Base-by-base conservation (phyloP, 2,113 vertebrate species). In the Tauraco erythrolophus region DNA sequence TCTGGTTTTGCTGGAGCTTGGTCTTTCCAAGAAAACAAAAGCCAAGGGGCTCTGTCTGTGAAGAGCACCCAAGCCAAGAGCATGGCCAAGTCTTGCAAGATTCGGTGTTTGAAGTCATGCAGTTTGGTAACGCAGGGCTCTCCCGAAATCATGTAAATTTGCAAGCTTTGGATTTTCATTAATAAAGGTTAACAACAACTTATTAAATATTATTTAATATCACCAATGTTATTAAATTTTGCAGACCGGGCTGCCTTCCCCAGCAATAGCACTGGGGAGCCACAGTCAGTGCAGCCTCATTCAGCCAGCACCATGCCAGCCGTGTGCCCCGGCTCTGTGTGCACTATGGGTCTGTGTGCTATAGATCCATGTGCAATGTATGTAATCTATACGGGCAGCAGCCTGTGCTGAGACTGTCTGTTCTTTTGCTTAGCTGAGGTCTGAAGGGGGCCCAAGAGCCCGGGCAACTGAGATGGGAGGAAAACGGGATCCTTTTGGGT, bases 341-440 rank as follows among this genome's bases (percentile, higher is more conserved):
- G 7, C 14, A 0, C 46, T 3, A 0, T 1, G 10, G 74, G n/a
- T 46, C 79, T 35, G 30, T 14, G 92, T n/a, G 68, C 72, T 58
- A 1, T 1, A 35, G 72, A 17, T 17, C 58, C 5, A 0, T 3
- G 25, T 39, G 60, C 27, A 5, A 50, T 0, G 16, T 31, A 3
- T 14, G 27, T 9, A 16, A 54, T 16, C 74, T 7, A 1, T 30
- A 21, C 0, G 17, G 69, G 60, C 19, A 84, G 24, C 56, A 37
- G 78, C 39, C 45, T 28, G n/a, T 5, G 14, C 65, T 41, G 37
- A 56, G 58, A 15, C 37, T 56, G 58, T 7, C 7, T 54, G 53
- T 41, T 28, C 74, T 41, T 30, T 30, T 22, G 11, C 78, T 68
- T 14, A 24, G 30, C 8, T 27, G 45, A 78, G 56, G 8, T 50